A percentile compares a stretch with the other conserved stretches of the same genome.
phyloP scores from a whole-genome alignment of 1,140 invertebrate genomes.

The Anoplophora glabripennis region DNA sequence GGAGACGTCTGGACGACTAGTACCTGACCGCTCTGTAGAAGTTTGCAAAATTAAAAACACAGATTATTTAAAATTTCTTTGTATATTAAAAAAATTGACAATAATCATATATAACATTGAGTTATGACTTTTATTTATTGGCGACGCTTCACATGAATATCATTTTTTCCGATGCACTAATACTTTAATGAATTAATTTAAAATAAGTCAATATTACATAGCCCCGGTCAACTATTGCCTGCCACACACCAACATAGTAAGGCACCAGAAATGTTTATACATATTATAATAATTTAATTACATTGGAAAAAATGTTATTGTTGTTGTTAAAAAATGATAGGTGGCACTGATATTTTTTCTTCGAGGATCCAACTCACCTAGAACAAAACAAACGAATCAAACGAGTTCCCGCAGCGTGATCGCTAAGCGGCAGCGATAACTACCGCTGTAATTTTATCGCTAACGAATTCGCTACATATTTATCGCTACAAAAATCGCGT shows the following conservation, averaged over 20 bases:
- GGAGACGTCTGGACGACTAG: too few relatives aligned
- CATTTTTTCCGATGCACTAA: conserved; percentile 46
- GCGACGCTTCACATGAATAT: conserved; percentile 42
- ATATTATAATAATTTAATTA: conserved; percentile 35
- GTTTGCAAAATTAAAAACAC: conserved; percentile 2
- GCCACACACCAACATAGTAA: conserved; percentile 44
- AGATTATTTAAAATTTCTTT: conserved; percentile 37
- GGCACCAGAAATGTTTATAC: conserved; percentile 46
- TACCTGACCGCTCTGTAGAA: too few relatives aligned
- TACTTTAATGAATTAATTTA: conserved; percentile 32
- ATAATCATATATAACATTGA: conserved; percentile 44
- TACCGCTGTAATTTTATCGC: too few relatives aligned
- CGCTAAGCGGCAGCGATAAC: too few relatives aligned
- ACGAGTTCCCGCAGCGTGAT: too few relatives aligned
- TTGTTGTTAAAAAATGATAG: conserved; percentile 26
- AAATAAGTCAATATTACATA: conserved; percentile 30
- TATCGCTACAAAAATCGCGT: neutral
- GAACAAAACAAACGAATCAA: conserved; percentile 22
- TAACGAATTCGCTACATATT: too few relatives aligned
- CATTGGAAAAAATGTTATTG: conserved; percentile 48
- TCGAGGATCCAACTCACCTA: conserved; percentile 24
- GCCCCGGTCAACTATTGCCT: conserved; percentile 34
- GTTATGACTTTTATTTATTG: conserved; percentile 39
- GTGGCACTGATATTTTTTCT: conserved; percentile 43
- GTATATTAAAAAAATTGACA: conserved; percentile 49